Base-by-base conservation (phyloP, 2,797 vertebrate species). In the Cyprinella venusta region DNA sequence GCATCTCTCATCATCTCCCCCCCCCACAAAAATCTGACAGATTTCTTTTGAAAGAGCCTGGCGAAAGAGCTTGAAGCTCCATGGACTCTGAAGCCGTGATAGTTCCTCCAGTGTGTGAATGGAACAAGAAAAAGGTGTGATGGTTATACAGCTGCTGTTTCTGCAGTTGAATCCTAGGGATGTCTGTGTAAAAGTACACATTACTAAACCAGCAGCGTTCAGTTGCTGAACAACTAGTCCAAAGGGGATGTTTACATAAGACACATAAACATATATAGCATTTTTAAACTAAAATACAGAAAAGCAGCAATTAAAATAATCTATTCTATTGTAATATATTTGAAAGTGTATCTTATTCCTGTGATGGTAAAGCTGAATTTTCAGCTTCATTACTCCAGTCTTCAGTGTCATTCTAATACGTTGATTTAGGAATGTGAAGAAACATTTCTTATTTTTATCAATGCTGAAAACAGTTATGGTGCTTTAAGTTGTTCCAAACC, bases 31-130 rank as follows among this genome's bases (percentile, higher is more conserved):
- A 42, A 42, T 1, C 54, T 24, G 67, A 77, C 42, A 71, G 59
- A 59, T 74, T 86, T 52, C 24, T 69, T 50, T 85, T 80, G 54
- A 64, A 69, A 83, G n/a, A 54, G 19, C 36, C 67, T 45, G 79
- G 52, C 7, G 16, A 79, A 54, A 79, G 45, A 68, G 48, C 77
- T 68, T 50, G 19, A 52, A 38, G 77, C 64, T 16, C 61, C 0
- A 2, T 42, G 52, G 38, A 76, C 54, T 71, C 63, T 54, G 30
- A 63, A 33, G 9, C 38, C 30, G 26, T 59, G 68, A 85, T 21
- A 15, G 36, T 18, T 83, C 52, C 75, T 77, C 36, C 7, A 8
- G 26, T 4, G 72, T 70, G 81, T 38, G 74, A 83, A 83, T 76
- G 36, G 42, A 83, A 70, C 72, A 70, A 61, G 50, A 26, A 36